Percentiles rank a stretch among this genome's conserved stretches.
These are phyloP conservation scores for Gracilinanus agilis DNA, from an alignment of 2,113 vertebrate species.

Conservation along the genomic window DNA sequence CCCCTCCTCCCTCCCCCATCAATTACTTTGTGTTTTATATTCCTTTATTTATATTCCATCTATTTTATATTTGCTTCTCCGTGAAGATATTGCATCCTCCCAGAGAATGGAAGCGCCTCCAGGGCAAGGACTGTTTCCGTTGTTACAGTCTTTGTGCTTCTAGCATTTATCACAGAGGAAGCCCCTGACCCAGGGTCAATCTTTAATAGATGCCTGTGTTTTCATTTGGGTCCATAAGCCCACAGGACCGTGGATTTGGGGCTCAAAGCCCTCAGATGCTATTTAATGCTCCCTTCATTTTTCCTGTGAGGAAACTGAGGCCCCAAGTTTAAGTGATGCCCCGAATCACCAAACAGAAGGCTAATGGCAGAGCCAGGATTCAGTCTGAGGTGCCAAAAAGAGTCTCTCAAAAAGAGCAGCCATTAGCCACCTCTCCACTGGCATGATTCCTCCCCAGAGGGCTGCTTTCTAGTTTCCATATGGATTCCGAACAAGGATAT, in stretches of 20 bases:
- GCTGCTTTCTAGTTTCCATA: slow-evolving; percentile 4
- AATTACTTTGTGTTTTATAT: neutral
- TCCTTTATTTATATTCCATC: too few relatives aligned
- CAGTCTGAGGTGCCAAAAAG: neutral
- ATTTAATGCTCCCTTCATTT: neutral
- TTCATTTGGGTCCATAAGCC: neutral
- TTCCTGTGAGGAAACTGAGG: neutral
- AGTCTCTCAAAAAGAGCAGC: neutral
- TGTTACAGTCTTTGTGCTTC: neutral
- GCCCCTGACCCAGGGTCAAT: too few relatives aligned
- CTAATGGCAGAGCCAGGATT: neutral
- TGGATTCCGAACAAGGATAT: neutral
- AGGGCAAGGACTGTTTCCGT: too few relatives aligned
- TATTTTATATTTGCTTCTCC: too few relatives aligned
- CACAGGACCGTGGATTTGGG: neutral
- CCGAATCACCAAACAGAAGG: neutral
- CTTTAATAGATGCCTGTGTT: neutral
- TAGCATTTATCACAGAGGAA: neutral
- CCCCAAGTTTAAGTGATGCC: neutral
- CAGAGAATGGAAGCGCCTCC: neutral
- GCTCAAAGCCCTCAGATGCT: neutral
- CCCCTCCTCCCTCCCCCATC: too few relatives aligned
- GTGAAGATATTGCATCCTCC: neutral
- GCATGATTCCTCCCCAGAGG: neutral
- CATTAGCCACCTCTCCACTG: slow-evolving; percentile 8